Base-by-base conservation (phyloP, 1,140 invertebrate genomes). In the Brachystomella parvula region DNA sequence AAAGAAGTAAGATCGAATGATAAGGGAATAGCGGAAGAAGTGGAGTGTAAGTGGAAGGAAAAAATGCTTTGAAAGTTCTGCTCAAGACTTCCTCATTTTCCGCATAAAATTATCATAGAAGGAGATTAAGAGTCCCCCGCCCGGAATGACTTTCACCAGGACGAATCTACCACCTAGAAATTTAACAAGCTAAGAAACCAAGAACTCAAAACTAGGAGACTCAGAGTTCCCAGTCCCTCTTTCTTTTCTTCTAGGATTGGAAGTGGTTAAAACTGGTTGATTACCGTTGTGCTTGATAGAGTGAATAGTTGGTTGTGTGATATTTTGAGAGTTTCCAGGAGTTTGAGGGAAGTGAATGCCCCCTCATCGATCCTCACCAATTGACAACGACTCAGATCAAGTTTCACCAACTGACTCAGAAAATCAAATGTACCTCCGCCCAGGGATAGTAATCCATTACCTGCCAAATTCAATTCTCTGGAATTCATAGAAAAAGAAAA, bases 351-450 rank as follows among this genome's bases (percentile, higher is more conserved):
- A 47, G 84, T 83, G 74, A 94, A 94, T 3, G 89, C 89, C 63
- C 86, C 85, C 0, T 85, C 79, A 49, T 88, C 84, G 39, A 94
- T 84, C 47, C 83, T 84, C 74, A 86, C 83, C 21, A 94, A 82
- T 73, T 89, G 85, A 76, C 90, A 90, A 72, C 87, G 82, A 0
- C 89, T 90, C 56, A 95, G 76, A 78, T 94, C 91, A 39, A 94
- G 79, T 75, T 90, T 92, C 6, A 92, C 87, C 31, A 94, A 79
- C 64, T 86, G 86, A 3, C 84, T 84, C 0, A 89, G 84, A 60
- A 82, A 85, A 56, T 80, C 81, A 73, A 94, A 92, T n/a, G 88
- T 85, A 68, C 86, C 79, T n/a, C n/a, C n/a, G n/a, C n/a, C n/a
- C n/a, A n/a, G n/a, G 21, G 84, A 80, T 71, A 87, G 85, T n/a